A percentile compares a stretch with the other conserved stretches of the same genome.
phyloP scores from a whole-genome alignment of 1,140 invertebrate genomes.

The Nixonia krombeini region DNA sequence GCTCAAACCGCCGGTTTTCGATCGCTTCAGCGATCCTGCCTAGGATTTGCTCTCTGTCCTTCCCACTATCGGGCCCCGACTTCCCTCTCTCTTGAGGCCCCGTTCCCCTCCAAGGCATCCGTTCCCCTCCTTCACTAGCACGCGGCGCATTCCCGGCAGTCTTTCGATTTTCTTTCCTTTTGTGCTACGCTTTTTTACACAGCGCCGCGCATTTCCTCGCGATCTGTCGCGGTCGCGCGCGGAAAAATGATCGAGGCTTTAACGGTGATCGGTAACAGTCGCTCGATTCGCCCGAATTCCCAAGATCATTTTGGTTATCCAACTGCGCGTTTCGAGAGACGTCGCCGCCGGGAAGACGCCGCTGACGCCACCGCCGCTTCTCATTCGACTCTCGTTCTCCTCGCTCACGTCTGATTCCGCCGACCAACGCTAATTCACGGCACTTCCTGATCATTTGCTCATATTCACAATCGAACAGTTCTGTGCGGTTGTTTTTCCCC shows the following conservation, averaged over 20 bases:
- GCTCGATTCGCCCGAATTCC: constrained; percentile 2
- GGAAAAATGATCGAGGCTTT: constrained; percentile 23
- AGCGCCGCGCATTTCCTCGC: constrained; percentile 2
- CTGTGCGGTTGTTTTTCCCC: too few species aligned
- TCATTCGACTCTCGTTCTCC: too few species aligned
- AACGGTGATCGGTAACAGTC: constrained; percentile 2
- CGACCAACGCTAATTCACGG: too few species aligned
- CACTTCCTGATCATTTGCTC: too few species aligned
- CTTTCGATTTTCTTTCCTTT: constrained; percentile 44
- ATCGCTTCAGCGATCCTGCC: constrained; percentile 46
- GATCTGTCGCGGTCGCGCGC: constrained; percentile 9
- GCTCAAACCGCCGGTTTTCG: constrained; percentile 66
- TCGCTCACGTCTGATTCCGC: too few species aligned
- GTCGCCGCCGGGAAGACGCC: not conserved
- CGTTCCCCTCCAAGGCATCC: constrained; percentile 28
- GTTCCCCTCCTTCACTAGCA: constrained; percentile 30
- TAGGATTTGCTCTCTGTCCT: constrained; percentile 43
- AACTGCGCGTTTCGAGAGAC: not conserved
- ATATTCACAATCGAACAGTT: too few species aligned
- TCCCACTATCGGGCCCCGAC: constrained; percentile 41
- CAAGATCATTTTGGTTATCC: constrained; percentile 15
- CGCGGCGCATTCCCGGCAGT: constrained; percentile 24
- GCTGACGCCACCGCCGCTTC: too few species aligned
- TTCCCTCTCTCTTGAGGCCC: constrained; percentile 42
- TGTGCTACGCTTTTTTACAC: constrained; percentile 23